Base-by-base conservation (phyloP, 1,140 invertebrate genomes). In the Sycophila sp. region DNA sequence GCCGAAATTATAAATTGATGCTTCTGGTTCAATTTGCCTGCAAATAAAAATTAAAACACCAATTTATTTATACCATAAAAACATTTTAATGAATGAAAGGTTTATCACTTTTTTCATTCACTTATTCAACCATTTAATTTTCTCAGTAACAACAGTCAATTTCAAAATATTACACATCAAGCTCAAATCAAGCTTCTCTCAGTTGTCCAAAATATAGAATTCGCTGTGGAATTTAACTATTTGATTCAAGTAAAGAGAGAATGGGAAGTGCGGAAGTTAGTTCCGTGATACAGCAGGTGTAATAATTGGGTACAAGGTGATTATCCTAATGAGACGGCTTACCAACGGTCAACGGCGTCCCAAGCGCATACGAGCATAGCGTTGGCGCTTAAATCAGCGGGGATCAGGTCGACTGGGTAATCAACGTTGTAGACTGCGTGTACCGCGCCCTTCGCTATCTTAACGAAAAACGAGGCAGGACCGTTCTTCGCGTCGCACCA, bases 341-440 rank as follows among this genome's bases (percentile, higher is more conserved):
- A 72, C 64, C 63, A 72, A 10, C 70, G 87, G 42, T 85, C 80
- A n/a, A 87, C 87, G 2, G 90, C 89, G 73, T 91, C 88, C 86
- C 90, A 91, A 0, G 91, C 92, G 5, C 89, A 84, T 6, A 91
- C 90, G 56, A 97, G 90, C 58, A 97, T 85, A 34, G 91, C 87
- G 83, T 95, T 96, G 7, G 93, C 91, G 22, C 90, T 90, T 75
- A 92, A 88, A 83, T 97, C 96, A 1, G 94, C 94, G 0, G 95
- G 96, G 36, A 97, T 91, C 6, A 96, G 76, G 75, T 93, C 91
- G 7, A 74, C 36, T 13, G 28, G 40, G 22, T 49, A 55, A 4
- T 67, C 15, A 32, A 32, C 4, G 0, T 15, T 32, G n/a, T 87
- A 86, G 79, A 91, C 87, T 38, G 87, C 89, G 71, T 90, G 89